Base-by-base conservation (phyloP, 2,113 vertebrate species). In the Pomatorhinus ruficollis region DNA sequence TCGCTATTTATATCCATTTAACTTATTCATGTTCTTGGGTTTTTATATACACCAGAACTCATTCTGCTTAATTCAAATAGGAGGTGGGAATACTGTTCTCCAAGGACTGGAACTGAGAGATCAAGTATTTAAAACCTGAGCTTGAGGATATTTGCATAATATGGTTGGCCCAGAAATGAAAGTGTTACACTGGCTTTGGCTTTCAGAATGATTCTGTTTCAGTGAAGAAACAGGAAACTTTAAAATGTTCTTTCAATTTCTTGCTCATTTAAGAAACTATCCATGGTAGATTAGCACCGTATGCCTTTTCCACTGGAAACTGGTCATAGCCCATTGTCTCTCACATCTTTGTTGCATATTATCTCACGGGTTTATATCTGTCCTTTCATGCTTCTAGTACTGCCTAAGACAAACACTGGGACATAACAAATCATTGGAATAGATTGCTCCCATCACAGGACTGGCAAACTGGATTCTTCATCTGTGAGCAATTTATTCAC, bases 401-500 rank as follows among this genome's bases (percentile, higher is more conserved):
- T 91, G 91, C 76, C 93, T 87, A 93, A 95, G 93, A 97, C 93
- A 96, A 97, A 97, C 94, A 96, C 76, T 69, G 90, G 64, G 93
- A 95, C 91, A 78, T 96, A 95, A 95, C 96, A 96, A 96, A 95
- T 94, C 92, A 93, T 96, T 96, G 84, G 86, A 96, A 96, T 96
- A 95, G 96, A 97, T 95, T 95, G 92, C 76, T 93, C 90, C 92
- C 96, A 92, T 93, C 96, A 93, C 80, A 84, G 84, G 83, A 96
- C 94, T 97, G 89, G 94, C 91, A 97, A 96, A 97, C 86, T 86
- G 74, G 96, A 96, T 96, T 94, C 93, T 97, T 97, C 95, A 97
- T 95, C 96, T 96, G 95, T 71, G 96, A 95, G 96, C 96, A 97
- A 97, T 96, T 96, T 97, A 96, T 97, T 96, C 95, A 93, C 92